Evolutionary conservation across 2,888 invertebrate genomes (phyloP).

Genomic region (Corythucha ciliata): DNA sequence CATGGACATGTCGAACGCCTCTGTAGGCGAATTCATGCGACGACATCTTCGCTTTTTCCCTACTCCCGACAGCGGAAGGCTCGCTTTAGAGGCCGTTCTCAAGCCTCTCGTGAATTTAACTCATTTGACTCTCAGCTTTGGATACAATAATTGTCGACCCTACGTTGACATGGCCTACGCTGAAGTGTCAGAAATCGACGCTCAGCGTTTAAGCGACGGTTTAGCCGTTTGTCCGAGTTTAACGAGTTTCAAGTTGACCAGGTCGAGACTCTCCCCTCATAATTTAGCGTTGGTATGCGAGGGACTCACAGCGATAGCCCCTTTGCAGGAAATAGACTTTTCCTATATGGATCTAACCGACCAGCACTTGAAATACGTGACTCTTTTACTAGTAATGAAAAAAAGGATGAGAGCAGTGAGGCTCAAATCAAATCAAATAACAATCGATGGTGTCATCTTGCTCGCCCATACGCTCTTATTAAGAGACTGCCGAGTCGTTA

Average conservation of each 20-base stretch:
- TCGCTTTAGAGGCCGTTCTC: slow-evolving; percentile 7
- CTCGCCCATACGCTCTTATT: slow-evolving; percentile 10
- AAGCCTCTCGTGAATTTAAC: slow-evolving; percentile 7
- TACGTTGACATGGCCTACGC: slow-evolving; percentile 6
- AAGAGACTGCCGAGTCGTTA: slow-evolving; percentile 9
- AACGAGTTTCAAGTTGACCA: slow-evolving; percentile 17
- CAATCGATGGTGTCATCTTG: slow-evolving; percentile 3
- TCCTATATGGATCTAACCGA: slow-evolving; percentile 12
- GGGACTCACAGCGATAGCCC: not conserved
- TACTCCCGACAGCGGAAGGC: not conserved
- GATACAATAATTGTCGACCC: slow-evolving; percentile 9
- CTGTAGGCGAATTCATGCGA: slow-evolving; percentile 10
- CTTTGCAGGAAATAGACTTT: slow-evolving; percentile 10
- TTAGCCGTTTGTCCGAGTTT: slow-evolving; percentile 1
- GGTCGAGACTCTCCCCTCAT: slow-evolving; percentile 8
- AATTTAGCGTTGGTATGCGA: slow-evolving; percentile 6
- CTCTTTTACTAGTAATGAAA: slow-evolving; percentile 9
- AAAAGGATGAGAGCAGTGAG: slow-evolving; percentile 1
- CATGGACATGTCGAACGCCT: slow-evolving; percentile 6
- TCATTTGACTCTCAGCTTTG: slow-evolving; percentile 16
- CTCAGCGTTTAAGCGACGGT: not conserved
- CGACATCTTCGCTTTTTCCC: slow-evolving; percentile 13
- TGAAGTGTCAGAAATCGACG: slow-evolving; percentile 7
- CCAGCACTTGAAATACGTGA: slow-evolving; percentile 11
- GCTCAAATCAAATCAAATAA: slow-evolving; percentile 15